phyloP scores from a whole-genome alignment of 2,888 invertebrate species.

The Eristalis tenax region DNA sequence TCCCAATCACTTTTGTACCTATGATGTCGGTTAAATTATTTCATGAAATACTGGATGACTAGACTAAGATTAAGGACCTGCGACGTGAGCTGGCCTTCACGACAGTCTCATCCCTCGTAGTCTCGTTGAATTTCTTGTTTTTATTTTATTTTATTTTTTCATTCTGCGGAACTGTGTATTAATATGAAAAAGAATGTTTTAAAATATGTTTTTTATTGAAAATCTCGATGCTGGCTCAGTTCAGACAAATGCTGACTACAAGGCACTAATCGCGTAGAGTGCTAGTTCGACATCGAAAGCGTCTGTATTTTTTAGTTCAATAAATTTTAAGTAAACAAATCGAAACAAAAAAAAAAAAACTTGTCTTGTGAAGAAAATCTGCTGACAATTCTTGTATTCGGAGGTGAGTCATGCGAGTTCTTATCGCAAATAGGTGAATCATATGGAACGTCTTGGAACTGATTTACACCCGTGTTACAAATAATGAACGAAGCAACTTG shows the following conservation, averaged over 20 bases:
- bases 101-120: not conserved
- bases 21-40: conserved; percentile 56
- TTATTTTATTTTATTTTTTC: conserved; percentile 8
- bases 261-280: conserved; percentile 10
- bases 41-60: conserved; percentile 19
- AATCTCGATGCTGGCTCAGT: conserved; percentile 11
- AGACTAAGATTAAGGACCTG: conserved; percentile 20
- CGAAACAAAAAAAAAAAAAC: not conserved
- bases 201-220: not conserved
- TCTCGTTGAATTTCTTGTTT: not conserved
- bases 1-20: conserved; percentile 70
- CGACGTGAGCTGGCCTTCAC: not conserved
- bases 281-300: conserved; percentile 9
- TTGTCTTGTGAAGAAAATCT: not conserved
- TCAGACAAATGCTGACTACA: not conserved
- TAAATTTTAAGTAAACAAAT: conserved; percentile 39
- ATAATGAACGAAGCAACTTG: too few species aligned
- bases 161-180: conserved; percentile 20
- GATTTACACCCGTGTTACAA: too few species aligned
- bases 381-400: not conserved
- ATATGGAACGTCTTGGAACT: too few species aligned
- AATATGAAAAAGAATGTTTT: conserved; percentile 16
- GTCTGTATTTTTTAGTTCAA: conserved; percentile 45
- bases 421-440: too few species aligned
- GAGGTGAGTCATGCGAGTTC: too few species aligned